phyloP scores from a whole-genome alignment of 64 coral and sea anemone species.

The Astreopora myriophthalma region DNA sequence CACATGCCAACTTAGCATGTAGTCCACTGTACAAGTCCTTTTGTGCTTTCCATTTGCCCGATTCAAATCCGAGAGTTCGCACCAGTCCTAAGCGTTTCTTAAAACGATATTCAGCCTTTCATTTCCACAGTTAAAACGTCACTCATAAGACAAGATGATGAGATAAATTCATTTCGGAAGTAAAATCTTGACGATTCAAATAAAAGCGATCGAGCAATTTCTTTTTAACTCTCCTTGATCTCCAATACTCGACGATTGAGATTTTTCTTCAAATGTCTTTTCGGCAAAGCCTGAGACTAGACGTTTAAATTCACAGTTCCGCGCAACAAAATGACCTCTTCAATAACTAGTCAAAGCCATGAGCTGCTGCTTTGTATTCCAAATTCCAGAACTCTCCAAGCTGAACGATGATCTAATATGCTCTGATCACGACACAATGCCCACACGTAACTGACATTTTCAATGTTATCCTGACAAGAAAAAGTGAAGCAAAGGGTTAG shows the following conservation, averaged over 20 bases:
- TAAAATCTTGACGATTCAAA: background rate
- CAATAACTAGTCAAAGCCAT: slow-evolving; percentile 55
- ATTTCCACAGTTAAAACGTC: background rate
- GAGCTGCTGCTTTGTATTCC: slow-evolving; percentile 94
- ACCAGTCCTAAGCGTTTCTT: too few relatives aligned
- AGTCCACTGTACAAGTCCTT: too few relatives aligned
- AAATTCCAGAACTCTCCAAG: slow-evolving; percentile 98
- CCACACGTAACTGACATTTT: slow-evolving; percentile 96
- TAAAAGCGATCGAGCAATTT: background rate
- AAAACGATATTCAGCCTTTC: background rate
- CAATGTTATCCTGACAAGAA: slow-evolving; percentile 88
- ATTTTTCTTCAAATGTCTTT: too few relatives aligned
- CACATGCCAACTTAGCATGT: too few relatives aligned
- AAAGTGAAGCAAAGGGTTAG: background rate
- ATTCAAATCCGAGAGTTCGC: too few relatives aligned
- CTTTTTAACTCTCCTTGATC: too few relatives aligned
- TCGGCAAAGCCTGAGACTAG: background rate
- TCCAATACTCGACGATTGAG: background rate
- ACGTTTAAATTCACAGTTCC: background rate
- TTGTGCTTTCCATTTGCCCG: too few relatives aligned
- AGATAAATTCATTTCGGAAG: too few relatives aligned
- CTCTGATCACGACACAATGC: slow-evolving; percentile 96
- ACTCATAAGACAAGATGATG: background rate
- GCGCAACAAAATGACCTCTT: background rate
- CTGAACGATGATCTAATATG: slow-evolving; percentile 86